These are phyloP conservation scores for Scomber colias DNA, from an alignment of 2,113 vertebrate species.

Conservation along the genomic window DNA sequence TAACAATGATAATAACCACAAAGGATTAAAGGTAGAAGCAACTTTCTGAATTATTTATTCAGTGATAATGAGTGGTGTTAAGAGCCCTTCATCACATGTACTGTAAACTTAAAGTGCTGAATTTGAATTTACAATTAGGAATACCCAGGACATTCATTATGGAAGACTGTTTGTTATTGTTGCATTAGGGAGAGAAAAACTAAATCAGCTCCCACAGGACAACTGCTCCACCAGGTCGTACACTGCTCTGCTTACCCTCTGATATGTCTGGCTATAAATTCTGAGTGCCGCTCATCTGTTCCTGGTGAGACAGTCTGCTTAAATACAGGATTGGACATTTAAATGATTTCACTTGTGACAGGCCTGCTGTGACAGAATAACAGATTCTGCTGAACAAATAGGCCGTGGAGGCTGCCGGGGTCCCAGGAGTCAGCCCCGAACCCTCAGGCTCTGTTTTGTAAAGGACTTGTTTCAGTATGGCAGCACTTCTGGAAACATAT, in stretches of 20 bases:
- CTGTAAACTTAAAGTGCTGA: conserved; percentile 51
- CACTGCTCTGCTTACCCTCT: conserved; percentile 74
- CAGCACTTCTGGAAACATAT: conserved; percentile 86
- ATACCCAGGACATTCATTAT: conserved; percentile 79
- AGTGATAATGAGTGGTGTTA: conserved; percentile 66
- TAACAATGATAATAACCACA: conserved; percentile 4
- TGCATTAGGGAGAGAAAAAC: conserved; percentile 72
- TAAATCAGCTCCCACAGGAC: conserved; percentile 82
- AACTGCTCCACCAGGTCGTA: conserved; percentile 75
- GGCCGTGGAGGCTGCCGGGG: conserved; percentile 81
- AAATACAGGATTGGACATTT: conserved; percentile 86
- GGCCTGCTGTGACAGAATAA: conserved; percentile 86
- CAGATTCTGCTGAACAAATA: conserved; percentile 86
- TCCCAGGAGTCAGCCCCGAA: conserved; percentile 80
- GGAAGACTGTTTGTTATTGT: conserved; percentile 73
- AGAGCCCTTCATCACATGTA: conserved; percentile 43
- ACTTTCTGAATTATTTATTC: conserved; percentile 36
- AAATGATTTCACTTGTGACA: conserved; percentile 86
- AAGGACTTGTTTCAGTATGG: conserved; percentile 87
- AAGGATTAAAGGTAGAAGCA: conserved; percentile 34
- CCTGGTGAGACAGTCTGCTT: conserved; percentile 82
- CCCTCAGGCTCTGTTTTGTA: conserved; percentile 85
- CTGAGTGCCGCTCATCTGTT: conserved; percentile 82
- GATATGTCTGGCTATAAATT: conserved; percentile 79
- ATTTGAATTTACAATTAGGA: conserved; percentile 79